Conservation (phyloP, 2,113 vertebrate genomes). For the Heliornis fulica region DNA sequence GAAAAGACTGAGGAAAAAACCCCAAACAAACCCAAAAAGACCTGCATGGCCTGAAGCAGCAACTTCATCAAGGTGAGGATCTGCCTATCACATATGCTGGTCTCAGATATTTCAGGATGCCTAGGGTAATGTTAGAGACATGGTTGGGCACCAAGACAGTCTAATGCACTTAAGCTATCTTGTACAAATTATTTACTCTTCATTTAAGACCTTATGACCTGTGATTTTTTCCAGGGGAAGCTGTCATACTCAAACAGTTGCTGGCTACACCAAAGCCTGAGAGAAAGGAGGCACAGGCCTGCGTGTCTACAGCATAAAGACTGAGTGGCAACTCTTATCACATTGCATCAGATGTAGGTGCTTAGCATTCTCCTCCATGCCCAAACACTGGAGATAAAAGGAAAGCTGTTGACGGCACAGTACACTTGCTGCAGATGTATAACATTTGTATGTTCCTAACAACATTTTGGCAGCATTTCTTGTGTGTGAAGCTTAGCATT, state of each 20-base stretch:
- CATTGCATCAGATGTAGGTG: rapidly evolving
- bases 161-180: background rate
- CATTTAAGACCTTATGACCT: rapidly evolving
- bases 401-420: background rate
- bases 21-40: background rate
- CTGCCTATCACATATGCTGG: background rate
- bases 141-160: background rate
- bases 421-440: background rate
- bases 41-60: background rate
- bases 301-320: background rate
- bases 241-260: background rate
- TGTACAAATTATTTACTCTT: background rate
- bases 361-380: background rate
- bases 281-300: background rate
- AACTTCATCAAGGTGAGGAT: background rate
- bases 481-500: background rate
- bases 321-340: background rate
- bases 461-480: background rate
- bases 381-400: background rate
- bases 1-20: background rate
- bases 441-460: background rate
- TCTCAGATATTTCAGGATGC: background rate
- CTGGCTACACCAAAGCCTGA: rapidly evolving
- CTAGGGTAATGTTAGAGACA: background rate
- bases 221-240: background rate